Evolutionary conservation across 2,888 invertebrate species (phyloP).

Genomic region (Alloplasta piceator): DNA sequence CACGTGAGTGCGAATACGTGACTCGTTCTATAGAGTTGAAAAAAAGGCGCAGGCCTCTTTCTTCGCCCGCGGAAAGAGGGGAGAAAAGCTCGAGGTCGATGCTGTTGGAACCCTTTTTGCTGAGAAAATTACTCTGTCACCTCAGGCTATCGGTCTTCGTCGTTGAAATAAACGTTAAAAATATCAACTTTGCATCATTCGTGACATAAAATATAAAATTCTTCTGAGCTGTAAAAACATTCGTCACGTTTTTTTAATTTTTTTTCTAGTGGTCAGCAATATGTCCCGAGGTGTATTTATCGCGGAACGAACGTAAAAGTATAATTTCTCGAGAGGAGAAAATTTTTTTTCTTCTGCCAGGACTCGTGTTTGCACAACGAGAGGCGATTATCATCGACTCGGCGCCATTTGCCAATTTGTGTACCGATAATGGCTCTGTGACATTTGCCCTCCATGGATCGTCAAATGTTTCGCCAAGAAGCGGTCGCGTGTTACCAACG

Average conservation of each 20-base stretch:
- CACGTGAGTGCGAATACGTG: slow-evolving; percentile 75
- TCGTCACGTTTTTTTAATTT: neutral
- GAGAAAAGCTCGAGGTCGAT: slow-evolving; percentile 26
- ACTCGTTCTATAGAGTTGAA: slow-evolving; percentile 73
- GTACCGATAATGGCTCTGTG: slow-evolving; percentile 2
- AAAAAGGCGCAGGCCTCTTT: slow-evolving; percentile 33
- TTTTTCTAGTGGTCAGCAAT: neutral
- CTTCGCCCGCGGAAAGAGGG: slow-evolving; percentile 14
- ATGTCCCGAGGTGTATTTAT: neutral
- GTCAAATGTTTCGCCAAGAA: neutral
- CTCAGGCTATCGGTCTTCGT: slow-evolving; percentile 4
- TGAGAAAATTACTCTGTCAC: neutral
- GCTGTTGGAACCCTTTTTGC: slow-evolving; percentile 25
- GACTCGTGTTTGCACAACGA: neutral
- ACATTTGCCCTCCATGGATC: neutral
- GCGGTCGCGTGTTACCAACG: slow-evolving; percentile 24
- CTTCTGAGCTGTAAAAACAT: neutral
- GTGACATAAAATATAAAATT: neutral
- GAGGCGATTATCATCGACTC: neutral
- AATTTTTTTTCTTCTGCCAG: neutral
- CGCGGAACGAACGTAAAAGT: slow-evolving; percentile 3
- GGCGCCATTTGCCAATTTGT: neutral
- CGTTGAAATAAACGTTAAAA: neutral
- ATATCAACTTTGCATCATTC: neutral
- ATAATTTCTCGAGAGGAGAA: neutral